Conservation (phyloP, 2,888 invertebrate species). For the Zelleria hepariella region DNA sequence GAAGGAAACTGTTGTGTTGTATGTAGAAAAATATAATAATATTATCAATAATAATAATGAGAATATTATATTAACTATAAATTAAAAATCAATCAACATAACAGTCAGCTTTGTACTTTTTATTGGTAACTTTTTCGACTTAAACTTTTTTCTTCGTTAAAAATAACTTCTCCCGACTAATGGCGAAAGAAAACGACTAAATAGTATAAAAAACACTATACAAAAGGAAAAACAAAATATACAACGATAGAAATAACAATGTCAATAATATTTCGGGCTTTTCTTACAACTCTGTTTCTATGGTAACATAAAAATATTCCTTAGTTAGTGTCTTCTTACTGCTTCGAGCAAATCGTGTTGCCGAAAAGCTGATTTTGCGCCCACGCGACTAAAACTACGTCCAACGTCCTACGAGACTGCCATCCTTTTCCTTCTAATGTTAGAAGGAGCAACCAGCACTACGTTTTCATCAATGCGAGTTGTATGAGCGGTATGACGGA, state of each 20-base stretch:
- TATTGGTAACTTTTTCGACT: background rate
- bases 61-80: too few species aligned
- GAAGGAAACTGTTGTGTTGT: slow-evolving; percentile 97
- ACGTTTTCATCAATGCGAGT: slow-evolving; percentile 77
- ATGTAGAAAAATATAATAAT: slow-evolving; percentile 72
- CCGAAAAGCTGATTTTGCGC: too few species aligned
- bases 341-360: too few species aligned
- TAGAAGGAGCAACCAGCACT: slow-evolving; percentile 9
- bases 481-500: slow-evolving; percentile 89
- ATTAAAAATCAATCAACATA: slow-evolving; percentile 21
- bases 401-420: too few species aligned
- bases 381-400: too few species aligned
- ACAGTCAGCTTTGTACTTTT: slow-evolving; percentile 34
- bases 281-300: background rate
- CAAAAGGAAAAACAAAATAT: slow-evolving; percentile 13
- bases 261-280: background rate
- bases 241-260: slow-evolving; percentile 9
- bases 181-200: slow-evolving; percentile 27
- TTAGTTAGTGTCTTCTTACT: too few species aligned
- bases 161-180: background rate
- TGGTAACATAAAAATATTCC: too few species aligned
- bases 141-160: background rate
- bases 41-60: background rate
- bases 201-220: slow-evolving; percentile 30
- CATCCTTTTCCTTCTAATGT: too few species aligned